Evolutionary conservation across 2,888 invertebrate species (phyloP), one percentile per base, ranked within the genome.

Genomic region (Trichogramma evanescens): DNA sequence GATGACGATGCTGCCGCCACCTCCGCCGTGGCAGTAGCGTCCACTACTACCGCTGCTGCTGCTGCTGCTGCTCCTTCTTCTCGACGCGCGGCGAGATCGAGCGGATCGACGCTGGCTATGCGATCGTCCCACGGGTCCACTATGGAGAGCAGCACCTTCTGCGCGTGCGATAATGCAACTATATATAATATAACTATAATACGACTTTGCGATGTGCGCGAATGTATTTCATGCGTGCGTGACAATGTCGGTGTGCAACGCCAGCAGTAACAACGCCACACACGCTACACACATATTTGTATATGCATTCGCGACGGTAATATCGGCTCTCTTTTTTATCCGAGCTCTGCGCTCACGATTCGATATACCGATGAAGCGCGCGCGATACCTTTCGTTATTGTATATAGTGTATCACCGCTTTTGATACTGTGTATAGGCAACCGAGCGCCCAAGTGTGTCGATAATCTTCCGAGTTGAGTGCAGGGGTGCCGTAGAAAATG

Each of bases 81-180:
- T 62, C 74, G 74, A 64, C 73, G 70, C 60, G 66, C 65, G 56
- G 72, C 69, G 62, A 75, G 62, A 60, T 71, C 69, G 64, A 72
- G 62, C 65, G 76, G 76, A 64, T 74, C 71, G 64, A 76, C 72
- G 72, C 74, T 76, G 71, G 76, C 76, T 56, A 77, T 70, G 70
- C 69, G 70, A 42, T 69, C 74, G 69, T 76, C 74, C 76, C 76
- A 77, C 66, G 76, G 76, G 69, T 77, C 73, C 64, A 72, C 73
- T 68, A 75, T 77, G 68, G 76, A 76, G 67, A 77, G 70, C 69
- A 76, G 67, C 66, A 70, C 70, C 66, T 69, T 71, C 71, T 71
- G 69, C 66, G 66, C 50, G 63, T 45, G 8, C 3, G n/a, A 9
- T 2, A 45, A 45, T 45, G 45, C 8, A 45, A 2, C 8, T 9